A percentile compares a stretch with the other conserved stretches of the same genome.
phyloP scores from a whole-genome alignment of 2,113 vertebrate species.

The Ophthalmolycus amberensis region DNA sequence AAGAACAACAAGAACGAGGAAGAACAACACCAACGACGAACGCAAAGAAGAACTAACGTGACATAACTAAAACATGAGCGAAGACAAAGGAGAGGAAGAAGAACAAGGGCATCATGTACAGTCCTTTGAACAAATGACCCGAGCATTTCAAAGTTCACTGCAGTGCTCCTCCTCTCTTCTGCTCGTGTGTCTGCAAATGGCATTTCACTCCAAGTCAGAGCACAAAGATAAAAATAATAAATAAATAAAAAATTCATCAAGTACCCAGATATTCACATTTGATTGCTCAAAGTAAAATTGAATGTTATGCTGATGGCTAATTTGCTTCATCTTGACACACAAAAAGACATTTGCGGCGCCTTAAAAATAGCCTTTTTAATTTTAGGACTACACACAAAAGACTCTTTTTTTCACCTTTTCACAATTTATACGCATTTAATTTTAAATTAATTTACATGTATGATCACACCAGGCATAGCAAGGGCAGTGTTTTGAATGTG shows the following conservation, averaged over 20 bases:
- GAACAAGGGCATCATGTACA: not conserved
- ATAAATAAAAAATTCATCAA: conserved; percentile 3
- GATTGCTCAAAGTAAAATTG: conserved; percentile 8
- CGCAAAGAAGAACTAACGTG: not conserved
- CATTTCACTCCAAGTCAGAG: not conserved
- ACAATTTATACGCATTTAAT: conserved; percentile 52
- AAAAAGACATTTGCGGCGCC: conserved; percentile 16
- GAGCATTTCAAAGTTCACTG: not conserved
- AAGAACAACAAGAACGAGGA: not conserved
- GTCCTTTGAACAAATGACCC: not conserved
- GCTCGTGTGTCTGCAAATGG: not conserved
- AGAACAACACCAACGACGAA: not conserved
- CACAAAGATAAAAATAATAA: not conserved
- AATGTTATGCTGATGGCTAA: not conserved
- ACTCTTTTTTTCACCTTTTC: conserved; percentile 39
- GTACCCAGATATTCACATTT: not conserved
- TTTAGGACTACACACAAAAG: conserved; percentile 29
- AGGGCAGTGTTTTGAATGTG: conserved; percentile 62
- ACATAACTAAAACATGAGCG: not conserved
- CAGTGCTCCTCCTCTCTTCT: not conserved
- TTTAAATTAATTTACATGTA: conserved; percentile 56
- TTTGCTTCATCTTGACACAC: conserved; percentile 42
- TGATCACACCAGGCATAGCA: conserved; percentile 59
- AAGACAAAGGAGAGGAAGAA: not conserved
- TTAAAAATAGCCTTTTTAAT: conserved; percentile 48